Percentiles rank a stretch among this genome's conserved stretches.
phyloP scores from a whole-genome alignment of 2,113 vertebrate species.

The Isurus oxyrinchus region DNA sequence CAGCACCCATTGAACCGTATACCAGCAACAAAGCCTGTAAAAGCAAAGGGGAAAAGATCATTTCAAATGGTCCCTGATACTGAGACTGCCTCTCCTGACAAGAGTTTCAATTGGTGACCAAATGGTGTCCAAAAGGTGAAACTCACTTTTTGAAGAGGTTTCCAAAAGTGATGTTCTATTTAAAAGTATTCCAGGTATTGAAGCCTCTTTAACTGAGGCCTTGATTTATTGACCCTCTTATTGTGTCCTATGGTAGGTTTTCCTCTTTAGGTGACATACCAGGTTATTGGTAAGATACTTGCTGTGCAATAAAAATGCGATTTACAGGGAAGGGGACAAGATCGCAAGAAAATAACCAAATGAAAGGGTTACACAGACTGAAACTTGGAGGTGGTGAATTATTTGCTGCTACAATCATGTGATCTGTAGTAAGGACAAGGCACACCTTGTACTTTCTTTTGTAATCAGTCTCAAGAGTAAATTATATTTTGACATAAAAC shows the following conservation, averaged over 20 bases:
- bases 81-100: not conserved
- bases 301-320: not conserved
- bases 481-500: slow-evolving; percentile 16
- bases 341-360: not conserved
- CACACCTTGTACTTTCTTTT: slow-evolving; percentile 10
- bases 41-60: not conserved
- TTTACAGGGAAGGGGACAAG: not conserved
- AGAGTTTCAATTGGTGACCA: not conserved
- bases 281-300: not conserved
- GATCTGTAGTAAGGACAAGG: not conserved
- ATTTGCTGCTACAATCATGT: not conserved
- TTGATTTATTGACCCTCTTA: not conserved
- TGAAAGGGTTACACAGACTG: not conserved
- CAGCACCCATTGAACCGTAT: not conserved
- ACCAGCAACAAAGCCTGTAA: not conserved
- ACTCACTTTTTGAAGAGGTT: not conserved
- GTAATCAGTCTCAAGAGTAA: slow-evolving; percentile 17
- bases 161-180: not conserved
- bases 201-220: not conserved
- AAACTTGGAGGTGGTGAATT: not conserved
- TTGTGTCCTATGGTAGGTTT: not conserved
- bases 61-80: not conserved
- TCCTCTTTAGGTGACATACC: not conserved
- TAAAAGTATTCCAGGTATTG: not conserved
- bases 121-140: not conserved